Evolutionary conservation across 2,113 vertebrate species (phyloP).

Genomic region (Nerophis ophidion): DNA sequence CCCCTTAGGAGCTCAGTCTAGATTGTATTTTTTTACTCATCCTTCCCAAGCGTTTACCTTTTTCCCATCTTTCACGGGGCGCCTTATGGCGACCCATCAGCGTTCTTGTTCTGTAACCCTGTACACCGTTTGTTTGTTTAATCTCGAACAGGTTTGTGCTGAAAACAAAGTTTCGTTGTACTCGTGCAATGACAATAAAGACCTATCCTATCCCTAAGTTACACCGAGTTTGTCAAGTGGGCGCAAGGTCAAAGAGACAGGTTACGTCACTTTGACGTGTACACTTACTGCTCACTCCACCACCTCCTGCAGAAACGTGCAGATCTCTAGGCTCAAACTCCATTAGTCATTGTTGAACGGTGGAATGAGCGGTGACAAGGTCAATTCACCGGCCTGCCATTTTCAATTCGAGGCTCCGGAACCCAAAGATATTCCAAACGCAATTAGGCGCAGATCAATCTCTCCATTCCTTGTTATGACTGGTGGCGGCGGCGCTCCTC

Average conservation of each 20-base stretch:
- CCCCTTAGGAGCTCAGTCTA: no score
- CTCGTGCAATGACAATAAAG: no score
- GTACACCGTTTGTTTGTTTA: no score
- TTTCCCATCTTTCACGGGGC: no score
- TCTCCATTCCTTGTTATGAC: constrained; percentile 40
- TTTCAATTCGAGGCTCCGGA: constrained; percentile 42
- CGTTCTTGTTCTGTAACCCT: no score
- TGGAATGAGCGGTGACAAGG: constrained; percentile 30
- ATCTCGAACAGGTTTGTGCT: no score
- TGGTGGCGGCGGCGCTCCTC: constrained; percentile 17
- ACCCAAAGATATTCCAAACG: constrained; percentile 36
- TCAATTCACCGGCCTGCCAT: constrained; percentile 40
- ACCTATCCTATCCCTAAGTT: no score
- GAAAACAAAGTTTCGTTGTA: no score
- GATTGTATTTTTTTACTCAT: no score
- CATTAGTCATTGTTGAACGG: constrained; percentile 30
- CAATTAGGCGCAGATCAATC: constrained; percentile 44
- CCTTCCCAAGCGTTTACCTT: no score
- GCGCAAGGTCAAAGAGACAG: constrained; percentile 34
- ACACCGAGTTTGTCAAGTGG: not conserved
- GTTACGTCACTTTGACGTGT: constrained; percentile 13
- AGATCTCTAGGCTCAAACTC: constrained; percentile 22
- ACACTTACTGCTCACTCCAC: constrained; percentile 19
- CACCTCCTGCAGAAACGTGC: constrained; percentile 6
- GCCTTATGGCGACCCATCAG: no score